These are phyloP conservation scores for Danionella cerebrum DNA, from an alignment of 2,113 vertebrate genomes.

Conservation along the genomic window DNA sequence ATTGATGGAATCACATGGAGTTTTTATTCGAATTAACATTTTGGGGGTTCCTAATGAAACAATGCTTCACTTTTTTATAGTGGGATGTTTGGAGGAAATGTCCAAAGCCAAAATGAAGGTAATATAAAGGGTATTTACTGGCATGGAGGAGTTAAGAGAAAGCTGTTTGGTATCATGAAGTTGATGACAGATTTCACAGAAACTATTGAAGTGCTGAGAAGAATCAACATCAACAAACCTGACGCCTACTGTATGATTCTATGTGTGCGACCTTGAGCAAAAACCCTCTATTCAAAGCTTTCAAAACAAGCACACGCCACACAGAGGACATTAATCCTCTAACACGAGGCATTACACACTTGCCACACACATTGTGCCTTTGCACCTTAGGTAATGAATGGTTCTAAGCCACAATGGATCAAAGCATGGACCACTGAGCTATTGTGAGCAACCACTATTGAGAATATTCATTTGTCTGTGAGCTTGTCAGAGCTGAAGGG, in stretches of 20 bases:
- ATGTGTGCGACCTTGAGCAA: background rate
- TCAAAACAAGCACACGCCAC: background rate
- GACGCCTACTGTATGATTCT: background rate
- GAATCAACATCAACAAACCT: background rate
- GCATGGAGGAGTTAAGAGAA: too few species aligned
- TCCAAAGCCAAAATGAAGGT: too few species aligned
- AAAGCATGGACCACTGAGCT: constrained; percentile 2
- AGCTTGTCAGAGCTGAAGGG: constrained; percentile 9
- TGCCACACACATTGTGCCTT: constrained; percentile 10
- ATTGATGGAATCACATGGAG: too few species aligned
- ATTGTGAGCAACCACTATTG: constrained; percentile 14
- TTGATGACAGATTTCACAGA: background rate
- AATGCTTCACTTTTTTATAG: too few species aligned
- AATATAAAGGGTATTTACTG: too few species aligned
- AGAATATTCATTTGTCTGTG: constrained; percentile 15
- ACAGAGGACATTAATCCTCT: constrained; percentile 4
- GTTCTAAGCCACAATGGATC: constrained; percentile 11
- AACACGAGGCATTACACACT: constrained; percentile 1
- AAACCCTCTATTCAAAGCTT: background rate
- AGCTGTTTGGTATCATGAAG: background rate
- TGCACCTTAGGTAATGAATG: constrained; percentile 1
- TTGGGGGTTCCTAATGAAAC: too few species aligned
- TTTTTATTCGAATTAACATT: too few species aligned
- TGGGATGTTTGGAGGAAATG: too few species aligned
- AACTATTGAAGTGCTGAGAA: background rate